phyloP scores from a whole-genome alignment of 2,797 vertebrate genomes.

The Chelidonichthys spinosus region DNA sequence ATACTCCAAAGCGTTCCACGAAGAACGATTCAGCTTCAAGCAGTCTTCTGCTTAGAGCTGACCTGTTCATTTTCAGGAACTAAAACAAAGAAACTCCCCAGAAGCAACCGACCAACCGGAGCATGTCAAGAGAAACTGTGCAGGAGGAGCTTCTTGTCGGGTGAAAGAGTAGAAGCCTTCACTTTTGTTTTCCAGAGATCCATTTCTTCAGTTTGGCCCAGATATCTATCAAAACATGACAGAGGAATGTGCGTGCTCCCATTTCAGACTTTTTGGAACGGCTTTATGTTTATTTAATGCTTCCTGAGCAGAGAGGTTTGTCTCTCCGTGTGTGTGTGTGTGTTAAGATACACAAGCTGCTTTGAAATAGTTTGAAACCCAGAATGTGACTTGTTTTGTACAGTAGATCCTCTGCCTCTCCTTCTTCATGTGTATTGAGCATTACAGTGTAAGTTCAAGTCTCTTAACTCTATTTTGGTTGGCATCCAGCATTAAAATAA shows the following conservation, averaged over 20 bases:
- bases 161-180: constrained; percentile 23
- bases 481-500: too few relatives aligned
- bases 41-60: neutral
- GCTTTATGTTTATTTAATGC: constrained; percentile 77
- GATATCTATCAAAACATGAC: constrained; percentile 70
- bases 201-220: constrained; percentile 56
- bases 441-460: neutral
- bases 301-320: constrained; percentile 66
- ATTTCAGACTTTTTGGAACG: constrained; percentile 57
- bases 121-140: constrained; percentile 1
- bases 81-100: constrained; percentile 21
- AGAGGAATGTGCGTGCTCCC: constrained; percentile 65
- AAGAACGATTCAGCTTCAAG: constrained; percentile 41
- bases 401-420: constrained; percentile 4
- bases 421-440: too few relatives aligned
- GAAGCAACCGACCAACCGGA: constrained; percentile 15
- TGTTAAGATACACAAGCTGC: constrained; percentile 31
- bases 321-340: constrained; percentile 30
- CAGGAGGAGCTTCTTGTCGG: constrained; percentile 17
- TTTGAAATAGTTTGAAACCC: constrained; percentile 21
- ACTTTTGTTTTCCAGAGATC: constrained; percentile 50
- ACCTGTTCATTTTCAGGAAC: constrained; percentile 16
- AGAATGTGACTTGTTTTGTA: constrained; percentile 14
- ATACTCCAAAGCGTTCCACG: constrained; percentile 53
- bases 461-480: neutral